Conservation (phyloP, 2,888 invertebrate species). For the Chalcosyrphus nemorum region DNA sequence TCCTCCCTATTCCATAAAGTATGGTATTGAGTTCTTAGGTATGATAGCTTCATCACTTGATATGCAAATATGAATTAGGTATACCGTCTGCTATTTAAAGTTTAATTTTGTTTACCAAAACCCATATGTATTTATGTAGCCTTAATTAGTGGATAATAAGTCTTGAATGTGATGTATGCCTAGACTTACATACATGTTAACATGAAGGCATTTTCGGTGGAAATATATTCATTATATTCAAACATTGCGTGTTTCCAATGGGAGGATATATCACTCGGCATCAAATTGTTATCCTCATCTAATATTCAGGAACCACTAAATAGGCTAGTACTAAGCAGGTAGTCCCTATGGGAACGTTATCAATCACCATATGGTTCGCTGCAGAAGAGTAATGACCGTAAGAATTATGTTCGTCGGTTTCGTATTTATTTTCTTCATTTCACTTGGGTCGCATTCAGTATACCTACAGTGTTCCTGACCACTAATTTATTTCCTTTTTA, state of each 20-base stretch:
- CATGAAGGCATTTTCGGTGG: not conserved
- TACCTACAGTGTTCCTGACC: not conserved
- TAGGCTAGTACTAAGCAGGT: not conserved
- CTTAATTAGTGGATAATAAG: too few relatives aligned
- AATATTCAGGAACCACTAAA: not conserved
- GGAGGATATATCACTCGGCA: not conserved
- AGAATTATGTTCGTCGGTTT: not conserved
- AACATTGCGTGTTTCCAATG: not conserved
- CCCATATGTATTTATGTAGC: too few relatives aligned
- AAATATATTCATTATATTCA: not conserved
- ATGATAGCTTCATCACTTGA: too few relatives aligned
- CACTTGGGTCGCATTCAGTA: not conserved
- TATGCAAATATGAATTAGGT: too few relatives aligned
- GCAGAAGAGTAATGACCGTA: not conserved
- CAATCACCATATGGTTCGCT: conserved; percentile 10
- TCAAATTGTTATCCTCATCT: not conserved
- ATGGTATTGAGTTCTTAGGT: too few relatives aligned
- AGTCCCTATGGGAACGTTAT: conserved; percentile 6
- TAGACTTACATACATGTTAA: too few relatives aligned
- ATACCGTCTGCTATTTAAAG: too few relatives aligned
- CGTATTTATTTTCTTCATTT: not conserved
- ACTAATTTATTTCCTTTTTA: not conserved
- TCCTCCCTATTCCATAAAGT: too few relatives aligned
- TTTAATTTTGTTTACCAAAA: too few relatives aligned
- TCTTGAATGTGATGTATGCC: too few relatives aligned